Evolutionary conservation across 2,888 invertebrate species (phyloP), one percentile per base, ranked within the genome.

Genomic region (Harmothoe impar): DNA sequence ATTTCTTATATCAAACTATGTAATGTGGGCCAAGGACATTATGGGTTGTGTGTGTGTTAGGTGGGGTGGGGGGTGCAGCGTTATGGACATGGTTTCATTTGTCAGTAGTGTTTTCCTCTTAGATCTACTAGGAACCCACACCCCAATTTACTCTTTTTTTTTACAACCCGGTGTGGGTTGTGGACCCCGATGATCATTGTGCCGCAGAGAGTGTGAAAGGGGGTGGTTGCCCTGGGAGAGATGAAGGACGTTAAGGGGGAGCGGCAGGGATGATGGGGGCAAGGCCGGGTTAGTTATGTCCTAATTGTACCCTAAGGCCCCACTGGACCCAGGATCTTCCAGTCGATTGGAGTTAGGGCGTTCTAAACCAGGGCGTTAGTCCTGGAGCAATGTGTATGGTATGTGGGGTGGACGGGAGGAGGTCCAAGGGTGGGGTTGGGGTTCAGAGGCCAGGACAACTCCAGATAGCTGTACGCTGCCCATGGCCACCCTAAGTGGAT

Each of bases 201-300:
- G 43, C 43, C 43, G 3, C 43, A 43, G 43, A 10, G 10, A 7
- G 10, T 43, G 43, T 43, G 43, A 43, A 43, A 43, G 43, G 43
- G 43, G 43, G 43, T 43, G 3, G 3, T 10, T 43, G 43, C 43
- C 43, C 3, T 43, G 43, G 43, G 43, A 43, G 43, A 43, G 43
- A 10, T 7, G 43, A 43, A 43, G 43, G 43, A 43, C 43, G 10
- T 43, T 43, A 43, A 43, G 10, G 43, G 43, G 43, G 62, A 62
- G 62, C 20, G 62, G 15, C 62, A n/a, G 3, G 62, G 62, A 7
- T n/a, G 62, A n/a, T 20, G n/a, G 62, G n/a, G 62, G 20, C 23
- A 62, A 20, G 62, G n/a, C 62, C 62, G n/a, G 62, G 62, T 62
- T 62, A 62, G 62, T 62, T 62, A 62, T 62, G n/a, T 62, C 23